Evolutionary conservation across 2,888 invertebrate genomes (phyloP), one percentile per base, ranked within the genome.

Genomic region (Spodoptera picta): DNA sequence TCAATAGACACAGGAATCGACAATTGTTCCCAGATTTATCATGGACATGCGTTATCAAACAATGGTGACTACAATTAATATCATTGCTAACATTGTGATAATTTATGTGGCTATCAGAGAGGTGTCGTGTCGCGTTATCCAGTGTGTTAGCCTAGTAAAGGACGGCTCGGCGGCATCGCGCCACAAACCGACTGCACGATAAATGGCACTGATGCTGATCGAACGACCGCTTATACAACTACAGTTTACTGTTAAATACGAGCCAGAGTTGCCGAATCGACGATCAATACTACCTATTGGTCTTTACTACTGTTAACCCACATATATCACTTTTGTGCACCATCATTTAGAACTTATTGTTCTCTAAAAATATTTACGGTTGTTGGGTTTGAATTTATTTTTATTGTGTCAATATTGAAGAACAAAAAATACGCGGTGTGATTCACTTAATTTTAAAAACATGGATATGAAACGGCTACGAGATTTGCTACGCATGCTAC

Each of bases 121-220:
- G 79, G 81, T 86, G 89, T 88, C 88, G 82, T 83, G 86, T 87
- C 83, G 83, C 75, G 86, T 88, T 88, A 89, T 84, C 87, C 89
- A 83, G 81, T 71, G 73, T 80, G 84, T 81, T 85, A 79, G 83
- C 76, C 76, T 79, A 75, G 84, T 84, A 85, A 89, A 79, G 84
- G 83, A 89, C 85, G 84, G 83, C 78, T 89, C 85, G 84, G 83
- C 78, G 64, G 69, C 67, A 73, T 71, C 72, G 73, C 69, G 64
- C 75, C 82, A 75, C 83, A 81, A 79, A 82, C 81, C 79, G 80
- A 83, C 79, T 81, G 82, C 71, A 79, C 82, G 83, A 84, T 87
- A 85, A 86, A 88, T 87, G 83, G 83, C 81, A 69, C 79, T 79
- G 80, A 81, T 81, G 80, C 84, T 76, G 78, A 78, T 84, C 84